These are phyloP conservation scores for Chaetodon trifascialis DNA, from an alignment of 2,113 vertebrate species.

Conservation along the genomic window DNA sequence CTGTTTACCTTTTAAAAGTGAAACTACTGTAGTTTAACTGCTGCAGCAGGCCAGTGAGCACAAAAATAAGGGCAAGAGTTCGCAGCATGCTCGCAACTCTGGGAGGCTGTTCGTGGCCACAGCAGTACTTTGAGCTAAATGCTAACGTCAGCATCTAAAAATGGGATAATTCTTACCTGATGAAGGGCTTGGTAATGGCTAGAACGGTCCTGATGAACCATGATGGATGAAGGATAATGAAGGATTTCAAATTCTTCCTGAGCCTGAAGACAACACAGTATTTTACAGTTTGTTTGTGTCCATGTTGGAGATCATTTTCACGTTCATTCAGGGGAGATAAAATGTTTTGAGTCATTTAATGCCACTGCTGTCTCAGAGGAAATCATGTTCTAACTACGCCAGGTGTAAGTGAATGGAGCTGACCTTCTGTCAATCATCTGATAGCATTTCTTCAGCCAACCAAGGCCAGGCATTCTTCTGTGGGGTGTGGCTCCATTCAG, in stretches of 20 bases:
- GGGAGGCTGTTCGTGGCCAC: not conserved
- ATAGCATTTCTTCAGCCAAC: slow-evolving; percentile 98
- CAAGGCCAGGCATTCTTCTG: slow-evolving; percentile 95
- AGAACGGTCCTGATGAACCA: slow-evolving; percentile 98
- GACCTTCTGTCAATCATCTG: slow-evolving; percentile 98
- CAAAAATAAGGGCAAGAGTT: not conserved
- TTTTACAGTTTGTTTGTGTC: not conserved
- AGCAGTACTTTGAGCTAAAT: not conserved
- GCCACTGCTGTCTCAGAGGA: not conserved
- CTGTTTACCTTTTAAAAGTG: not conserved
- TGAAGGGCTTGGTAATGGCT: slow-evolving; percentile 95
- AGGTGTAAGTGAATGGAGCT: not conserved
- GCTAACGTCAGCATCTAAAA: not conserved
- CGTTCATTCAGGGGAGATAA: not conserved
- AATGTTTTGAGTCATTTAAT: not conserved
- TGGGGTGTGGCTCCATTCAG: slow-evolving; percentile 97
- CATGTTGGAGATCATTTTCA: not conserved
- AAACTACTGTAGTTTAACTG: not conserved
- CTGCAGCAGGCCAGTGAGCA: not conserved
- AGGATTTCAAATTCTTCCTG: slow-evolving; percentile 97
- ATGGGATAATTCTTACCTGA: slow-evolving; percentile 87
- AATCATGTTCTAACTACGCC: not conserved
- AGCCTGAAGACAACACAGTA: slow-evolving; percentile 82
- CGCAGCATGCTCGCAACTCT: not conserved
- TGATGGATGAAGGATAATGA: slow-evolving; percentile 97